Conservation (phyloP, 2,797 vertebrate species). For the Rousettus madagascariensis region DNA sequence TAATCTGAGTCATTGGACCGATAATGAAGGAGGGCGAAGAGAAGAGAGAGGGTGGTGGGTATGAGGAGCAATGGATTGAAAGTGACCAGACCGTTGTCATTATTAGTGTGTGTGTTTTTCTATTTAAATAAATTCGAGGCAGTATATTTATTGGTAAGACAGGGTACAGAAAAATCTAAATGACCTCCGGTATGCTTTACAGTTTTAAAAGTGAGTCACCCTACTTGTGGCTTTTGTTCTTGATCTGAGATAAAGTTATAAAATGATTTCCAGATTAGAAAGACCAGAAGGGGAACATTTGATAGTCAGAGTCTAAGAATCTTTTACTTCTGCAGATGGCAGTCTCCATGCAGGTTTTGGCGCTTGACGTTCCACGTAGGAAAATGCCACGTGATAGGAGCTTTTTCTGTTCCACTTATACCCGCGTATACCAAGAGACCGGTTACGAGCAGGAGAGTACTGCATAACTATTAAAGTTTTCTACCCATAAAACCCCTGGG, state of each 20-base stretch:
- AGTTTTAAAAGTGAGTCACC: not conserved
- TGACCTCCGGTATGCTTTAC: not conserved
- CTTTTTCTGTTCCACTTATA: not conserved
- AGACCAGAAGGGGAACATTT: not conserved
- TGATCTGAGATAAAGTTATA: not conserved
- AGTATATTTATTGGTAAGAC: not conserved
- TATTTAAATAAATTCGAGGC: not conserved
- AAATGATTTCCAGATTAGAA: not conserved
- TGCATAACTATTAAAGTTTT: not conserved
- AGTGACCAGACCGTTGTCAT: not conserved
- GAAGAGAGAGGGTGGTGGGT: not conserved
- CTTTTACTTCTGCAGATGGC: accelerated
- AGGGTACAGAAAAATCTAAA: not conserved
- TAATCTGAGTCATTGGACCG: not conserved
- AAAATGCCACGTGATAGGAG: accelerated
- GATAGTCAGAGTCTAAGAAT: not conserved
- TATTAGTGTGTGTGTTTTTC: not conserved
- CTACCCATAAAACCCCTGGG: not conserved
- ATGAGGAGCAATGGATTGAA: not conserved
- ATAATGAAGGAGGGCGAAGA: not conserved
- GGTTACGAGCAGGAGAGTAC: not conserved
- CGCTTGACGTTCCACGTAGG: not conserved
- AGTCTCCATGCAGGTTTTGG: accelerated
- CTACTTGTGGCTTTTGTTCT: not conserved
- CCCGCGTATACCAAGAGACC: not conserved